These are phyloP conservation scores for Xerus inauris DNA, from an alignment of 2,113 vertebrate species.

Conservation along the genomic window DNA sequence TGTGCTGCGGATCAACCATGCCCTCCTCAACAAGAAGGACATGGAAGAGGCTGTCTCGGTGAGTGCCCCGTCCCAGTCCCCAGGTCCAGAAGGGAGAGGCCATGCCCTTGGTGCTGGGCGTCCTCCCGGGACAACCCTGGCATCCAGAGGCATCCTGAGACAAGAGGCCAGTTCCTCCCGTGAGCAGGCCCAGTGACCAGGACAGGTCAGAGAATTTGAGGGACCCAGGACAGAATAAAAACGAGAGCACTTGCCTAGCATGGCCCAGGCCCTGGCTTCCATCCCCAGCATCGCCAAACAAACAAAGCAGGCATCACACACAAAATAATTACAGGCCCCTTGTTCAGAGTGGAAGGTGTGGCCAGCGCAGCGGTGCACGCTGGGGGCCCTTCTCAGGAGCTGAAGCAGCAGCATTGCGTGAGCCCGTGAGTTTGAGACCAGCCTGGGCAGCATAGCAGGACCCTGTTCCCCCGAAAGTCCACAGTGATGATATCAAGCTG, in stretches of 20 bases:
- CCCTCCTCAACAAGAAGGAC: constrained; percentile 98
- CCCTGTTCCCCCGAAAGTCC: too few relatives aligned
- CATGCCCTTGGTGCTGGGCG: accelerated
- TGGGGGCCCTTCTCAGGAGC: not conserved
- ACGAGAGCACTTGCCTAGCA: not conserved
- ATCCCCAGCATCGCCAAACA: not conserved
- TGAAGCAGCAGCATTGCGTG: not conserved
- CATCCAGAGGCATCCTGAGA: not conserved
- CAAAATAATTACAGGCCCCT: not conserved
- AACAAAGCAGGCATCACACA: not conserved
- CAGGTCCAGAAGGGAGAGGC: accelerated
- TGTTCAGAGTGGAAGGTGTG: not conserved
- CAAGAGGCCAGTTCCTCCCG: not conserved
- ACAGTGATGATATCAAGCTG: too few relatives aligned
- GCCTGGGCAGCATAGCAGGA: not conserved
- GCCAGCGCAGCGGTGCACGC: too few relatives aligned
- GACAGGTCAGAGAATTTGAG: not conserved
- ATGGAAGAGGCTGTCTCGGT: constrained; percentile 97
- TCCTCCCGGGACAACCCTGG: not conserved
- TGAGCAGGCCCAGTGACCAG: not conserved
- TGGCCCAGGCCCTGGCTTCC: not conserved
- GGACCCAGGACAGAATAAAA: not conserved
- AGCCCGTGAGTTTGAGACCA: not conserved
- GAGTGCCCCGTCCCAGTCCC: constrained; percentile 66
- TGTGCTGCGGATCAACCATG: constrained; percentile 98